Base-by-base conservation (phyloP, 2,113 vertebrate genomes). In the Mungos mungo region DNA sequence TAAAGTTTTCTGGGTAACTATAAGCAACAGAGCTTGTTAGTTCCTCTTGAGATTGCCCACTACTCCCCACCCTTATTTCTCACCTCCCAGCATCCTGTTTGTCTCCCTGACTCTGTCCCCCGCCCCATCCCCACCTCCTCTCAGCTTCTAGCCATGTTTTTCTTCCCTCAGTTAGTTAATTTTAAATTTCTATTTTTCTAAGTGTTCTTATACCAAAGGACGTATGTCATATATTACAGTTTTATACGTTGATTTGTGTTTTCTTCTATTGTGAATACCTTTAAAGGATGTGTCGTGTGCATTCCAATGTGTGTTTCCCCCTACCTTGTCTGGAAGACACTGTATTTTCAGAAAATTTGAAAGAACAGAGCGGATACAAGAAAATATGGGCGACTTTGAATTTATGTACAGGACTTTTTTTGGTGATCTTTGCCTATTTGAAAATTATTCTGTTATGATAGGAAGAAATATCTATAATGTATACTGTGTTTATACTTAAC, bases 21-120 rank as follows among this genome's bases (percentile, higher is more conserved):
- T 93, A 97, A 98, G 96, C 96, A 98, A 96, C 97, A 90, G 97
- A 92, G 87, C 97, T 96, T 96, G 97, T 97, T 85, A 98, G 97
- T 98, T 98, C 97, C 97, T 98, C 97, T 97, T 97, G 92, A 96
- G 93, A 97, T 87, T 90, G 96, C 92, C 96, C 96, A 94, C 96
- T 95, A 90, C 97, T 98, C 97, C 96, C 97, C 97, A 97, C 97
- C 97, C 97, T 97, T 77, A 97, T 96, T 98, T 98, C 97, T 98
- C 97, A 97, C 96, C 97, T 98, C 97, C 96, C 88, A 52, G 97
- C 96, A 98, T 98, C 97, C 98, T 97, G 97, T 98, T 97, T 98
- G 95, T 96, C 96, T 97, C 95, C 97, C 90, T 94, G 95, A 82
- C 94, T 96, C 89, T 96, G 92, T 93, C 95, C 96, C 84, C 97